Base-by-base conservation (phyloP, 2,888 invertebrate genomes). In the Luperina testacea region DNA sequence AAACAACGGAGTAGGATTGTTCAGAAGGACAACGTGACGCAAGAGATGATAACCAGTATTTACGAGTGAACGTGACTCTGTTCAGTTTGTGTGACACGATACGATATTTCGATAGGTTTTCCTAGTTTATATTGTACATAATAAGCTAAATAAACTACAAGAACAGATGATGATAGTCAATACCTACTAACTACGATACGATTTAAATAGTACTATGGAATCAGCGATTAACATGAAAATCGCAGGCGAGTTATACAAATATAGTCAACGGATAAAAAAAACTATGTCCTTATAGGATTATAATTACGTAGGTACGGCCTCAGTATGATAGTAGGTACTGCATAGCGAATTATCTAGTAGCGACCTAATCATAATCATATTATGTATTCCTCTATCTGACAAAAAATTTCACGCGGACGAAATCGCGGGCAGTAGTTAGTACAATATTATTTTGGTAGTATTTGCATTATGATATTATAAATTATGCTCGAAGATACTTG, bases 11-110 rank as follows among this genome's bases (percentile, higher is more conserved):
- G 27, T 8, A 38, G 59, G 57, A 9, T n/a, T 32, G 17, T 20
- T 5, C 65, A 84, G 70, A 84, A 84, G 59, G 1, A 64, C 63
- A 53, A 70, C n/a, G 8, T 59, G 42, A 42, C 59, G 67, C 48
- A 65, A 59, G 20, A n/a, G 45, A 68, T 53, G 51, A 67, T 67
- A 67, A 42, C 13, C 53, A 59, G 17, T n/a, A 42, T n/a, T n/a
- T 7, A 15, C 4, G 27, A 45, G 17, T 53, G 17, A n/a, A 45
- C 32, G 79, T 78, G 84, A 51, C 32, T 32, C 5, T 11, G 32
- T 45, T 27, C 2, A 13, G 42, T 59, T 51, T 61, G n/a, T 57
- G 78, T 59, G 38, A 20, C 15, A n/a, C 32, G 3, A 27, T 59
- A 65, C 20, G 27, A 4, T 45, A 51, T 51, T 24, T 53, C 24